Base-by-base conservation (phyloP, 2,888 invertebrate genomes). In the Hydroisotoma schaefferi region DNA sequence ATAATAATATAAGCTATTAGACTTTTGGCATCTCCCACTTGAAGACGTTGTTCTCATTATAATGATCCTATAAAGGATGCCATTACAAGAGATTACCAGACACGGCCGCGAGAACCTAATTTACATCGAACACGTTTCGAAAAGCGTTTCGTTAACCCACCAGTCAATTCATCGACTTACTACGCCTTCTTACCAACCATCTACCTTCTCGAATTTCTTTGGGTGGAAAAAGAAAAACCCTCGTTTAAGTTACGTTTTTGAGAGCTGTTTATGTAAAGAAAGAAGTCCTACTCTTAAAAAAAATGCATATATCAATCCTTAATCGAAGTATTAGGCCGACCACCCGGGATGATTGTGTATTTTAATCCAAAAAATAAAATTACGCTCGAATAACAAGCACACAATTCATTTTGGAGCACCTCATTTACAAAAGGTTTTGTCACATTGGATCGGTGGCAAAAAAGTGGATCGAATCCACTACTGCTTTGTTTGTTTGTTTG, bases 1-100 rank as follows among this genome's bases (percentile, higher is more conserved):
- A n/a, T n/a, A n/a, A n/a, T n/a, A n/a, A n/a, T n/a, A n/a, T n/a
- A n/a, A n/a, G 8, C 33, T 33, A 33, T 6, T 10, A 33, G 8
- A 6, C 33, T 33, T 33, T 15, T 40, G 5, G n/a, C 20, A 18
- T 20, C 5, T 40, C n/a, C 5, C n/a, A 40, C 40, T 40, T 20
- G n/a, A 18, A 15, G n/a, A 4, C 40, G 40, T 4, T 18, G n/a
- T 15, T 40, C 40, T 40, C 40, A 40, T 40, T 40, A 40, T 40
- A 40, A 40, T 40, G 40, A 40, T 18, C n/a, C 40, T 40, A 18
- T 40, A 40, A 40, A 40, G 40, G 40, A 40, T 40, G 40, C 40
- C 20, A 40, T 40, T 40, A 40, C 40, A 40, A 40, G n/a, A 40
- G 40, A 40, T 40, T 40, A 40, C 40, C n/a, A 40, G 20, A 20